These are phyloP conservation scores for Orthosia cruda DNA, from an alignment of 2,888 invertebrate species.

Conservation along the genomic window DNA sequence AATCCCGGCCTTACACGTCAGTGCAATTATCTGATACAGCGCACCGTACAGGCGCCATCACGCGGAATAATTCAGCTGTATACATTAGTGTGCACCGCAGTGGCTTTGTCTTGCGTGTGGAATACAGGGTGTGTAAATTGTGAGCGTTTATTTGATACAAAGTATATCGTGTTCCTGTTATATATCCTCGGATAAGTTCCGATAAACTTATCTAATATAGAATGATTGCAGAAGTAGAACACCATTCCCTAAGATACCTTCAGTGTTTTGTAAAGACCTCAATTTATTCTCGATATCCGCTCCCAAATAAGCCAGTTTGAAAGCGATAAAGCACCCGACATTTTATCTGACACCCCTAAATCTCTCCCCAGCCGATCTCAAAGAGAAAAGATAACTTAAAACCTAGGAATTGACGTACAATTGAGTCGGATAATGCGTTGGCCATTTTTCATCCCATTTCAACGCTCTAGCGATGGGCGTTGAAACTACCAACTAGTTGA, in stretches of 20 bases:
- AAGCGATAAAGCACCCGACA: background rate
- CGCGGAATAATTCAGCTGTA: conserved; percentile 53
- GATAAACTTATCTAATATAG: too few relatives aligned
- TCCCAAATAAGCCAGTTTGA: too few relatives aligned
- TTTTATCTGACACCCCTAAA: conserved; percentile 28
- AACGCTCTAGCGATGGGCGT: background rate
- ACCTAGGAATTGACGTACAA: conserved; percentile 51
- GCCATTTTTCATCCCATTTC: conserved; percentile 68
- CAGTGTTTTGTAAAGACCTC: too few relatives aligned
- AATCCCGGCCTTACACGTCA: conserved; percentile 57
- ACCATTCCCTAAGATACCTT: too few relatives aligned
- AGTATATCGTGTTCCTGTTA: too few relatives aligned
- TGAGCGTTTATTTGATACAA: background rate
- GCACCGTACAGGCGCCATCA: conserved; percentile 44
- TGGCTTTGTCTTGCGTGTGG: too few relatives aligned
- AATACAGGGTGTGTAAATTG: background rate
- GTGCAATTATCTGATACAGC: conserved; percentile 67
- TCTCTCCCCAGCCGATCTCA: conserved; percentile 4
- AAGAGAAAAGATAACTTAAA: conserved; percentile 39
- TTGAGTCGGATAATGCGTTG: conserved; percentile 45
- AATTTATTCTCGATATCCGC: too few relatives aligned
- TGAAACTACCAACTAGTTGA: too few relatives aligned
- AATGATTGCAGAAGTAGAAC: too few relatives aligned
- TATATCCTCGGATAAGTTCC: too few relatives aligned
- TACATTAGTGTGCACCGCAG: conserved; percentile 46